Evolutionary conservation across 1,140 invertebrate species (phyloP).

Genomic region (Aphaenogaster floridana): DNA sequence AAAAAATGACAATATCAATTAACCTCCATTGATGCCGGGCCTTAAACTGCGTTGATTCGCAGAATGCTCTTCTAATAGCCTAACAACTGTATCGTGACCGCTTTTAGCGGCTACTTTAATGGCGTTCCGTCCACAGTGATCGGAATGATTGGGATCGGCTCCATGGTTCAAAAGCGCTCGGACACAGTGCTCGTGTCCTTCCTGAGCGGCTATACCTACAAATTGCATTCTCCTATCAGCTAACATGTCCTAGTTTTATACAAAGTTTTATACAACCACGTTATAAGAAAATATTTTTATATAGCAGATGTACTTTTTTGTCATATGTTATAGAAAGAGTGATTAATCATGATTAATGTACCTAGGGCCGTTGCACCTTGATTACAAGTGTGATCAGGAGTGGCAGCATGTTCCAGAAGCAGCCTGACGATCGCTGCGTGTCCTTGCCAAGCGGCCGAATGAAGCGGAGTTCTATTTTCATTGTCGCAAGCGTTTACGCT

Average conservation of each 20-base stretch:
- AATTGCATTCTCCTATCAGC: not conserved
- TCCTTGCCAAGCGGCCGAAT: slow-evolving; percentile 98
- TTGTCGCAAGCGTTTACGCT: slow-evolving; percentile 96
- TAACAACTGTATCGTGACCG: slow-evolving; percentile 91
- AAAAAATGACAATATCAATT: slow-evolving; percentile 5
- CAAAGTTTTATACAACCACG: not conserved
- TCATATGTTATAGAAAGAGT: not conserved
- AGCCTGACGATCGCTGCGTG: slow-evolving; percentile 94
- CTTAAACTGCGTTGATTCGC: slow-evolving; percentile 84
- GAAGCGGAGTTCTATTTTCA: slow-evolving; percentile 95
- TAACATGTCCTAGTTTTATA: not conserved
- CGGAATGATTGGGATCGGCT: slow-evolving; percentile 96
- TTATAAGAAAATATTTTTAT: slow-evolving; percentile 8
- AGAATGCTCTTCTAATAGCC: slow-evolving; percentile 89
- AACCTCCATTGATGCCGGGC: slow-evolving; percentile 79
- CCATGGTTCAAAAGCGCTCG: slow-evolving; percentile 94
- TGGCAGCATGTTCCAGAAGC: slow-evolving; percentile 92
- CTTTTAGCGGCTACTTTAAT: slow-evolving; percentile 93
- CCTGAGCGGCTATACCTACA: slow-evolving; percentile 93
- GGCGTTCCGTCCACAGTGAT: slow-evolving; percentile 95
- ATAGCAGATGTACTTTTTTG: not conserved
- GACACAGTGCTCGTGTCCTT: slow-evolving; percentile 97
- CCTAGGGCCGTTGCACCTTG: slow-evolving; percentile 97
- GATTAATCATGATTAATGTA: slow-evolving; percentile 76
- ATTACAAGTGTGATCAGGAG: slow-evolving; percentile 96